Evolutionary conservation across 2,888 invertebrate genomes (phyloP).

Genomic region (Gymnocheta viridis): DNA sequence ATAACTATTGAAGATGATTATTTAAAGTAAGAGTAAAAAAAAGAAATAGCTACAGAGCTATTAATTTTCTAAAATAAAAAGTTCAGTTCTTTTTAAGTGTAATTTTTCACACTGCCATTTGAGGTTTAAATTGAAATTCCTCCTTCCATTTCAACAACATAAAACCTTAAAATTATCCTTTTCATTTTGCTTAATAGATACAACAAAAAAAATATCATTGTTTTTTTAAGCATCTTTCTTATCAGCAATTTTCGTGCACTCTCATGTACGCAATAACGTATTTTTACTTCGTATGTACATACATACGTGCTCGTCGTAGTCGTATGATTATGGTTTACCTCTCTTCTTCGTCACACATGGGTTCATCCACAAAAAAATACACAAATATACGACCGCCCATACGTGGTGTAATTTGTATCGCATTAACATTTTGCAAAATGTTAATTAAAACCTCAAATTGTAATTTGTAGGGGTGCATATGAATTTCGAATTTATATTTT

Average conservation of each 20-base stretch:
- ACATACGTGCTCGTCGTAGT: background rate
- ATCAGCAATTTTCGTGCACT: constrained; percentile 7
- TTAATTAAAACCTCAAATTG: constrained; percentile 26
- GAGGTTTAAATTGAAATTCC: no score
- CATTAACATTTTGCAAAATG: constrained; percentile 27
- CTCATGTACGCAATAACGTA: background rate
- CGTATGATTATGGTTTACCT: no score
- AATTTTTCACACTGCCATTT: no score
- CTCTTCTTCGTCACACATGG: no score
- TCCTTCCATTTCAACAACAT: background rate
- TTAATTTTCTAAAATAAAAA: no score
- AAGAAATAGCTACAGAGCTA: no score
- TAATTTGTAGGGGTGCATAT: background rate
- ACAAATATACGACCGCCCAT: background rate
- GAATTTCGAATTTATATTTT: no score
- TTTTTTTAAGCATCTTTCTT: background rate
- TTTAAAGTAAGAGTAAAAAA: no score
- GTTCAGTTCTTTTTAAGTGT: no score
- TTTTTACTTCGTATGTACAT: background rate
- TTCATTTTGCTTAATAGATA: background rate
- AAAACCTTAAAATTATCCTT: background rate
- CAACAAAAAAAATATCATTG: background rate
- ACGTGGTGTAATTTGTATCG: background rate
- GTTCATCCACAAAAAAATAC: background rate
- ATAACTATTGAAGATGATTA: no score